Evolutionary conservation across 1,140 invertebrate species (phyloP), one percentile per base, ranked within the genome.

Genomic region (Penaeus japonicus): DNA sequence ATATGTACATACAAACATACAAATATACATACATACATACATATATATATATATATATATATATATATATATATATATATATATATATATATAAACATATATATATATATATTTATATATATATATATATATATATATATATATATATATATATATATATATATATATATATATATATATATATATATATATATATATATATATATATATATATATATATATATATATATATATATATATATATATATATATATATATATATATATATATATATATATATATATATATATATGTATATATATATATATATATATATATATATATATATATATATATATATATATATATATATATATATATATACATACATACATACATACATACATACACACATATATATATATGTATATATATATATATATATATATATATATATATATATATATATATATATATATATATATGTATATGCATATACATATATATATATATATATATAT

Each of bases 131-230:
- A 54, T 18, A 12, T 5, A 54, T n/a, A 27, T 20, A 80, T 17
- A 53, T 39, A 80, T 22, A 80, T 22, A n/a, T 32, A 32, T 32
- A n/a, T 32, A n/a, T 70, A 70, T 24, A 70, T 70, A 70, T 70
- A 70, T 70, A 70, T 70, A 70, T 70, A 70, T 70, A 24, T 70
- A 70, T 70, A 70, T 70, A 70, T 70, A 70, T 70, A 70, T 70
- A 70, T 70, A 70, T 70, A 70, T 12, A n/a, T 70, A 70, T 70
- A 70, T 70, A 70, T 70, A 70, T 70, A 70, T 70, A 70, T n/a
- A 70, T 70, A 70, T 22, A 2, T 70, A 22, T 24, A 1, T n/a
- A 22, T 24, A 24, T 70, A 24, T 70, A 24, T 24, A 22, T 70
- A 22, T 70, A 22, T 24, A 22, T 70, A 24, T 70, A 22, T 70